A percentile compares a stretch with the other conserved stretches of the same genome.
Evolutionary conservation across 2,888 invertebrate species (phyloP).

Genomic region (Linnaemya vulpina): DNA sequence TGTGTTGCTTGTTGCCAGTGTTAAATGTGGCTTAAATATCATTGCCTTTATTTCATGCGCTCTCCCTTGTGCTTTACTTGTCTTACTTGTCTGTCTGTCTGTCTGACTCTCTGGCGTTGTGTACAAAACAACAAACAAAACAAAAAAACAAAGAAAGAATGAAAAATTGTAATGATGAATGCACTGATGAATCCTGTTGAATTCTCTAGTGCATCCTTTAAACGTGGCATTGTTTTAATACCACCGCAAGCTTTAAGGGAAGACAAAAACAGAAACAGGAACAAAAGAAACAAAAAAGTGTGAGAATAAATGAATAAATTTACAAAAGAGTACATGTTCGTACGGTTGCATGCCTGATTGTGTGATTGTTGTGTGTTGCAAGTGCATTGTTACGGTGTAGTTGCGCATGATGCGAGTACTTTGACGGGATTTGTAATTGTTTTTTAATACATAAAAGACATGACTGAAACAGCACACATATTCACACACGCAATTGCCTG

Average conservation of each 20-base stretch:
- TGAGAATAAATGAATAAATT: slow-evolving; percentile 43
- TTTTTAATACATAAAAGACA: slow-evolving; percentile 38
- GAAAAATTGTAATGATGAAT: slow-evolving; percentile 72
- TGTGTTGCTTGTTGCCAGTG: slow-evolving; percentile 54
- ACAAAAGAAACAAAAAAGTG: slow-evolving; percentile 2
- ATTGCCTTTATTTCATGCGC: slow-evolving; percentile 8
- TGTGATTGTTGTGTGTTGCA: background rate
- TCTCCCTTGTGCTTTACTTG: slow-evolving; percentile 28
- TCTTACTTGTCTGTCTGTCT: slow-evolving; percentile 14
- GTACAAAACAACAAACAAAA: background rate
- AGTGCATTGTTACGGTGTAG: background rate
- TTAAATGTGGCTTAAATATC: slow-evolving; percentile 66
- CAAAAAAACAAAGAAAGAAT: no score
- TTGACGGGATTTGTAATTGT: slow-evolving; percentile 23
- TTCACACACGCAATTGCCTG: background rate
- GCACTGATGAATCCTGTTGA: slow-evolving; percentile 69
- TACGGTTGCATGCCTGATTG: background rate
- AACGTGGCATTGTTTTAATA: slow-evolving; percentile 61
- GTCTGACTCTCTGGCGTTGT: slow-evolving; percentile 29
- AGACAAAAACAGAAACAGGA: background rate
- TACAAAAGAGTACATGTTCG: background rate
- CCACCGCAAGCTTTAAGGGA: slow-evolving; percentile 38
- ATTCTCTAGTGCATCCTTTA: slow-evolving; percentile 62
- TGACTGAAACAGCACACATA: background rate
- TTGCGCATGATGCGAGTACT: background rate